phyloP scores from a whole-genome alignment of 2,113 vertebrate genomes.

The Dicaeum eximium region DNA sequence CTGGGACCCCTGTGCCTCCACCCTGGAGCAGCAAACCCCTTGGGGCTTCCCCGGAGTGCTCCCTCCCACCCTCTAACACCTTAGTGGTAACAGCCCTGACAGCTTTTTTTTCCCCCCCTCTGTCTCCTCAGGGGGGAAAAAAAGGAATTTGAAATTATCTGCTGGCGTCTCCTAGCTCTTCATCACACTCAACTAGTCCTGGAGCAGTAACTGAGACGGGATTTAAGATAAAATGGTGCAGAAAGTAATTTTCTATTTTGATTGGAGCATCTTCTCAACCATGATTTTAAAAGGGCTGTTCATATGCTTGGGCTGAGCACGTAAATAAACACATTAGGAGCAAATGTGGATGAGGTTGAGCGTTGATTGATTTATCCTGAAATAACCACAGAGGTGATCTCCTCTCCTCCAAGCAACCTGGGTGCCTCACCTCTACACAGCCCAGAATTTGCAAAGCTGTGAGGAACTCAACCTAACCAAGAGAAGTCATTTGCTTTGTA shows the following conservation, averaged over 20 bases:
- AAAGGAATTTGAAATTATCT: background rate
- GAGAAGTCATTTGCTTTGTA: background rate
- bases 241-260: background rate
- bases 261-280: background rate
- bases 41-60: rapidly evolving
- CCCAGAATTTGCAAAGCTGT: background rate
- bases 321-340: background rate
- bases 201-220: background rate
- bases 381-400: background rate
- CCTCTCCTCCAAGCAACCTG: background rate
- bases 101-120: background rate
- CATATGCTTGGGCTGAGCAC: background rate
- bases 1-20: background rate
- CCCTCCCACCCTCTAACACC: background rate
- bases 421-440: background rate
- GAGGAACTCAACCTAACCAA: background rate
- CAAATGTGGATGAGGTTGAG: background rate
- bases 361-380: background rate
- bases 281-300: background rate
- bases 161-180: background rate
- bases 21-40: background rate
- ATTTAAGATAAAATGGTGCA: background rate
- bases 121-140: background rate
- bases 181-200: background rate
- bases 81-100: background rate